Conservation (phyloP, 2,797 vertebrate species). For the Esox masquinongy region DNA sequence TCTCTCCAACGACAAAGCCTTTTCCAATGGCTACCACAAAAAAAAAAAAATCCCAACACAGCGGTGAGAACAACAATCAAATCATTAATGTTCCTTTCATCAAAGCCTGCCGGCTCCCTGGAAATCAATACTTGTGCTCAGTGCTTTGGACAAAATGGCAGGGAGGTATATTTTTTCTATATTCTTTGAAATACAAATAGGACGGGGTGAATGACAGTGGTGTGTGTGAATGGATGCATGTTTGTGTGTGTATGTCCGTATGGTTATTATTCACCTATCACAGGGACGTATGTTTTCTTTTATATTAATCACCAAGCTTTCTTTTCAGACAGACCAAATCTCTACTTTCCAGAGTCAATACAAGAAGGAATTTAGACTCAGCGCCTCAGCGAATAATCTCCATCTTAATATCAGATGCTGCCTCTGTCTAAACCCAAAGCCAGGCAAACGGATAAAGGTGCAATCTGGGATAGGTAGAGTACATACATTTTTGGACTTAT, state of each 20-base stretch:
- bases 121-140: conserved; percentile 47
- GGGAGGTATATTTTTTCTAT: conserved; percentile 6
- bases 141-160: conserved; percentile 24
- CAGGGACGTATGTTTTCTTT: conserved; percentile 17
- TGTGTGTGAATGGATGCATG: background rate
- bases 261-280: background rate
- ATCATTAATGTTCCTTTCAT: conserved; percentile 42
- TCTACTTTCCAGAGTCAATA: conserved; percentile 13
- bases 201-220: background rate
- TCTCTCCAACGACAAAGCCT: conserved; percentile 38
- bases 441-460: conserved; percentile 41
- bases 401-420: conserved; percentile 41
- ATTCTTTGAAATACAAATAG: conserved; percentile 4
- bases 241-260: background rate
- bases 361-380: conserved; percentile 28
- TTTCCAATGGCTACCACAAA: conserved; percentile 15
- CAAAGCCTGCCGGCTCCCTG: conserved; percentile 30
- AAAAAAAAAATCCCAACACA: too few relatives aligned
- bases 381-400: conserved; percentile 38
- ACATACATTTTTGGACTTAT: too few relatives aligned
- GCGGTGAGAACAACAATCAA: conserved; percentile 21
- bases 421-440: conserved; percentile 42
- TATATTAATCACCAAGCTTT: conserved; percentile 28
- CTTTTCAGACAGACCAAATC: conserved; percentile 16
- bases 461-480: too few relatives aligned